Evolutionary conservation across 2,797 vertebrate genomes (phyloP), one percentile per base, ranked within the genome.

Genomic region (Triplophysa yarkandensis): DNA sequence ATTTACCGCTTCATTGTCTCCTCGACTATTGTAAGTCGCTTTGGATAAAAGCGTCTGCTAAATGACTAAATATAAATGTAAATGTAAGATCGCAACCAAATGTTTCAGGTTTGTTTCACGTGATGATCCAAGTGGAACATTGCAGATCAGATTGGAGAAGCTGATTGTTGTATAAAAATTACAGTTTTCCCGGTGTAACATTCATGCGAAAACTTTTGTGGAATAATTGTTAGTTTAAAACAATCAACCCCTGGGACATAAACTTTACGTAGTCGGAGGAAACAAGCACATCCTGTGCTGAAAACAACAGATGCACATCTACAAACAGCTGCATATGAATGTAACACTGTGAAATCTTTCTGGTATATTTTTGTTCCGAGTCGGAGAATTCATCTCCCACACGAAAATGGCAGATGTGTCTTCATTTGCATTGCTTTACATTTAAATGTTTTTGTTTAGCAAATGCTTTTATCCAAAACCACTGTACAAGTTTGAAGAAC

Each of bases 381-480:
- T 50, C 21, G 7, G 44, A 46, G 17, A 46, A n/a, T 23, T 50
- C 1, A 23, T 52, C 19, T 52, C 48, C 48, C 21, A 52, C 48
- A 52, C 17, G 8, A 46, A 46, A 17, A 46, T n/a, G 19, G 9
- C 48, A 52, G 23, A 39, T 39, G 41, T 16, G 48, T 23, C 48
- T 23, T 52, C 48, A 52, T 52, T 23, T 52, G 48, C 48, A 52
- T 23, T 52, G 21, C 48, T 52, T 52, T 52, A 23, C 21, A 52
- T 52, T 52, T 23, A 52, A 11, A 21, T 48, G 46, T 48, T 23
- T 52, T 52, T 4, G 19, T 46, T 19, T 19, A 19, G 17, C 6
- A 46, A 6, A 46, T 46, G 17, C 44, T 19, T 19, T 46, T 46
- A 19, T 46, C 44, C 44, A 46, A 46, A 46, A 6, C 41, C 5